Evolutionary conservation across 92 coral and sea anemone genomes (phyloP).

Genomic region (Heteractis magnifica): DNA sequence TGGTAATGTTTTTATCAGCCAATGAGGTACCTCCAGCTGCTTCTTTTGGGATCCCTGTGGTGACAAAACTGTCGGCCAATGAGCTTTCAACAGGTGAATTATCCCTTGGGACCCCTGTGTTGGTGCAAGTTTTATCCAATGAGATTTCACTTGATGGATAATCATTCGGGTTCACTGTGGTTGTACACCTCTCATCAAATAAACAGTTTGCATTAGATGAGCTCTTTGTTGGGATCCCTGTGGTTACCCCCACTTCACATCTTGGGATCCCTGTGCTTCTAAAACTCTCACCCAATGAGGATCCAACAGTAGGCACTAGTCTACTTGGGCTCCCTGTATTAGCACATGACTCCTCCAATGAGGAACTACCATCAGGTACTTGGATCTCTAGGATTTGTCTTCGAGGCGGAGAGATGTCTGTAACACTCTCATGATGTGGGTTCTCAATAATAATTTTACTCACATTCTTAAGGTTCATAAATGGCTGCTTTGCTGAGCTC

Average conservation of each 20-base stretch:
- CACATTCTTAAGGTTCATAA: background rate
- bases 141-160: background rate
- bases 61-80: background rate
- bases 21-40: background rate
- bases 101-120: constrained; percentile 4
- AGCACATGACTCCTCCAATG: background rate
- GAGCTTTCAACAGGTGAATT: background rate
- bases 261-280: background rate
- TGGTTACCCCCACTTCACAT: background rate
- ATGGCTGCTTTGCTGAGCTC: background rate
- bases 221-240: background rate
- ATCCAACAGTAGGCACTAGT: background rate
- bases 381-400: background rate
- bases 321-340: background rate
- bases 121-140: background rate
- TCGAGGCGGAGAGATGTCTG: background rate
- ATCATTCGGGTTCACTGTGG: background rate
- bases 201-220: background rate
- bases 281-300: background rate
- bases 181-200: background rate
- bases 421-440: background rate
- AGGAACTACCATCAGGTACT: background rate
- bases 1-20: background rate
- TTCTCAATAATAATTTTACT: background rate
- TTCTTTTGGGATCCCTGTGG: background rate